A percentile compares a stretch with the other conserved stretches of the same genome.
Conservation (phyloP, 2,113 vertebrate species). For the Hyaena hyaena region DNA sequence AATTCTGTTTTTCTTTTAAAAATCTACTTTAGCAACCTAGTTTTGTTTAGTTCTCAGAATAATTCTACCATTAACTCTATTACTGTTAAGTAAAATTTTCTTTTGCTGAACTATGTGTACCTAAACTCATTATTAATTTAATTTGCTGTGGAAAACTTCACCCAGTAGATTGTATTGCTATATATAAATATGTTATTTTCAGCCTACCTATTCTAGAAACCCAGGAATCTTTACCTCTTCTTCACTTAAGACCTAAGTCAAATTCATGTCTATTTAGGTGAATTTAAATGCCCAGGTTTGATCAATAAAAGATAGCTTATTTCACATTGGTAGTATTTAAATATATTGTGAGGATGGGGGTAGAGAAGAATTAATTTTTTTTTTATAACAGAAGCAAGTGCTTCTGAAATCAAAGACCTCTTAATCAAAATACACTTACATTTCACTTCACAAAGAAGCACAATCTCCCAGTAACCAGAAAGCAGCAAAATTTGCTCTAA, state of each 20-base stretch:
- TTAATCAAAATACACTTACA: neutral
- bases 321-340: neutral
- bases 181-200: neutral
- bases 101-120: neutral
- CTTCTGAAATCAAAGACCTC: neutral
- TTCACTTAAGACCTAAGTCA: neutral
- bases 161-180: neutral
- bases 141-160: neutral
- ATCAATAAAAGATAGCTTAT: neutral
- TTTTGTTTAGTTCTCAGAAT: neutral
- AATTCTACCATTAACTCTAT: neutral
- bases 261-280: neutral
- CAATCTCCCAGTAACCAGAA: neutral
- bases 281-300: neutral
- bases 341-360: neutral
- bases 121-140: constrained; percentile 3
- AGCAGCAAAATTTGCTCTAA: neutral
- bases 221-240: neutral
- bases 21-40: neutral
- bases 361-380: neutral
- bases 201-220: neutral
- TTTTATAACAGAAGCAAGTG: neutral
- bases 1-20: neutral
- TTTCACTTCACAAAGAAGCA: constrained; percentile 1
- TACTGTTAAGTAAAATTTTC: neutral